Percentiles rank a stretch among this genome's conserved stretches.
Conservation (phyloP, 2,888 invertebrate genomes). For the Rhamnusium bicolor region DNA sequence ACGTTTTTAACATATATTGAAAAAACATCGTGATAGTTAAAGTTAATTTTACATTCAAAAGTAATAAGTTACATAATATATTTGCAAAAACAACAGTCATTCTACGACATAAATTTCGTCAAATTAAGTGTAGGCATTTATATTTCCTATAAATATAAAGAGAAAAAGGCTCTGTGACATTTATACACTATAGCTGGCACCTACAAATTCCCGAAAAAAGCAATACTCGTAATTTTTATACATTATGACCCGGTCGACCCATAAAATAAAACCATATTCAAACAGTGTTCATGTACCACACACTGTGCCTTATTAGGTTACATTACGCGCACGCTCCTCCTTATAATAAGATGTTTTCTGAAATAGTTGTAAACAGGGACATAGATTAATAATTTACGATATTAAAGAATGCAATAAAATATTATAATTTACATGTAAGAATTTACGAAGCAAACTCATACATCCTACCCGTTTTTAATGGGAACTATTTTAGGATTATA, state of each 20-base stretch:
- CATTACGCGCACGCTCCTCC: slow-evolving; percentile 49
- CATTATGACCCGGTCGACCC: slow-evolving; percentile 54
- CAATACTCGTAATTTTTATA: slow-evolving; percentile 61
- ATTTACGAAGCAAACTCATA: too few relatives aligned
- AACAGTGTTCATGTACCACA: slow-evolving; percentile 57
- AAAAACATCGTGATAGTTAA: neutral
- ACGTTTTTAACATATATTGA: neutral
- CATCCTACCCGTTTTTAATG: too few relatives aligned
- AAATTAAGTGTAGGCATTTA: slow-evolving; percentile 59
- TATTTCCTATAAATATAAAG: slow-evolving; percentile 54
- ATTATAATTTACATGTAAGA: too few relatives aligned
- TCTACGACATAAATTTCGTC: slow-evolving; percentile 48
- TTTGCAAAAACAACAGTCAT: slow-evolving; percentile 22
- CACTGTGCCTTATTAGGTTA: slow-evolving; percentile 61
- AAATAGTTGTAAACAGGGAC: neutral
- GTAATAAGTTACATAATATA: neutral
- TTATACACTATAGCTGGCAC: slow-evolving; percentile 58
- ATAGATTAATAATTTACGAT: neutral
- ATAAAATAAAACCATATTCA: slow-evolving; percentile 58
- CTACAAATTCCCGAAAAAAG: slow-evolving; percentile 61
- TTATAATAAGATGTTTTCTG: slow-evolving; percentile 5
- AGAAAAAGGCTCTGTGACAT: slow-evolving; percentile 48
- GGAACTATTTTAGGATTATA: too few relatives aligned
- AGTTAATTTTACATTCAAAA: neutral
- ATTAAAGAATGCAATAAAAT: neutral